Evolutionary conservation across 1,140 invertebrate genomes (phyloP).

Genomic region (Drosophila lacteicornis): DNA sequence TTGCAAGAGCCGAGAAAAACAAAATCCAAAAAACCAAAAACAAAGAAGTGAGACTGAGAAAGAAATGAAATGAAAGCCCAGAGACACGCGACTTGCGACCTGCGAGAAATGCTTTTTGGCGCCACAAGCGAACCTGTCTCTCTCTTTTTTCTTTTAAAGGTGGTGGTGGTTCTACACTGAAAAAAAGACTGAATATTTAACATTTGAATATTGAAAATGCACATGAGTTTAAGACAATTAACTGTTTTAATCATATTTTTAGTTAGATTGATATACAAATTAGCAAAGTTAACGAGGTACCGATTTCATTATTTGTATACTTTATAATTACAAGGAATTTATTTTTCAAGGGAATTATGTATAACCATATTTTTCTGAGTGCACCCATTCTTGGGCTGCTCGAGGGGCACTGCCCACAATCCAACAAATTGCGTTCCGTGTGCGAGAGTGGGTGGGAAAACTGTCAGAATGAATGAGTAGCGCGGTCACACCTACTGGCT

Average conservation of each 20-base stretch:
- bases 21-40: constrained; percentile 18
- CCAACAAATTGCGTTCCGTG: constrained; percentile 82
- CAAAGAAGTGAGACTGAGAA: constrained; percentile 21
- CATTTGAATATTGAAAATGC: too few species aligned
- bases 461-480: constrained; percentile 85
- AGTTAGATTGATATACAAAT: too few species aligned
- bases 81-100: constrained; percentile 80
- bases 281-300: too few species aligned
- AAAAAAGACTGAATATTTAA: not conserved
- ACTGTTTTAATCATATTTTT: too few species aligned
- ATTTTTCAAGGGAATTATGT: constrained; percentile 11
- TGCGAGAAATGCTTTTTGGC: constrained; percentile 79
- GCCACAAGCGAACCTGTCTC: constrained; percentile 72
- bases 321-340: too few species aligned
- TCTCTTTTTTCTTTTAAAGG: constrained; percentile 26
- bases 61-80: constrained; percentile 54
- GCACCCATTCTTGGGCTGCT: constrained; percentile 43
- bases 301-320: too few species aligned
- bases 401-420: constrained; percentile 82
- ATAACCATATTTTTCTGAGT: constrained; percentile 1
- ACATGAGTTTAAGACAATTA: not conserved
- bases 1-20: constrained; percentile 66
- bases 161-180: constrained; percentile 60
- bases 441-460: constrained; percentile 82
- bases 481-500: constrained; percentile 82